phyloP scores from a whole-genome alignment of 2,113 vertebrate species.

The Clarias gariepinus region DNA sequence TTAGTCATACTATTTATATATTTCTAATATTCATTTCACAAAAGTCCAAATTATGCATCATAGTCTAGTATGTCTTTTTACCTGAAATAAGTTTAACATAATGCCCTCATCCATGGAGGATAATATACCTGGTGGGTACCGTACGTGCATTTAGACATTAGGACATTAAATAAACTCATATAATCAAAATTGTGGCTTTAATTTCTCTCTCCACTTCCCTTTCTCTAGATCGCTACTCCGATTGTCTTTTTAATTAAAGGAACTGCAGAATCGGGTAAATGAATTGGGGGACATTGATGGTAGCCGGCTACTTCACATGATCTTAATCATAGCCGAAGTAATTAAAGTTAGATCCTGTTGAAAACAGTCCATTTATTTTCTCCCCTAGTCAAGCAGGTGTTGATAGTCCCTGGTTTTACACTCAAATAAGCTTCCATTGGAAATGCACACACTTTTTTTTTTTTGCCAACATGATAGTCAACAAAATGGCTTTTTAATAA shows the following conservation, averaged over 20 bases:
- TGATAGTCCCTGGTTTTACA: neutral
- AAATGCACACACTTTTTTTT: no score
- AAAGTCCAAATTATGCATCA: neutral
- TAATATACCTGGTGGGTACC: neutral
- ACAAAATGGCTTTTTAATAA: no score
- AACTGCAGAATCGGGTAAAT: constrained; percentile 62
- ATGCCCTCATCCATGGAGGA: neutral
- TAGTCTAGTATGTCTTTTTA: neutral
- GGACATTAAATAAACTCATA: constrained; percentile 4
- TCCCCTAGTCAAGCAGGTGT: neutral
- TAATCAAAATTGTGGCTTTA: neutral
- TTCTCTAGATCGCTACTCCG: constrained; percentile 48
- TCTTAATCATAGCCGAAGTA: constrained; percentile 64
- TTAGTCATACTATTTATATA: neutral
- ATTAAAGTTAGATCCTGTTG: constrained; percentile 63
- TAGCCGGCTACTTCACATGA: constrained; percentile 58
- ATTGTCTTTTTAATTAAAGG: constrained; percentile 69
- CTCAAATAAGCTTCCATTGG: no score
- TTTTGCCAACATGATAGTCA: no score
- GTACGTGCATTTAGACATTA: neutral
- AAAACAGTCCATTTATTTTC: constrained; percentile 26
- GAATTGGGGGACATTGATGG: constrained; percentile 53
- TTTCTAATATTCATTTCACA: no score
- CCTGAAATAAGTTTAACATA: neutral
- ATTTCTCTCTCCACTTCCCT: neutral